Evolutionary conservation across 2,888 invertebrate species (phyloP).

Genomic region (Xanthia togata): DNA sequence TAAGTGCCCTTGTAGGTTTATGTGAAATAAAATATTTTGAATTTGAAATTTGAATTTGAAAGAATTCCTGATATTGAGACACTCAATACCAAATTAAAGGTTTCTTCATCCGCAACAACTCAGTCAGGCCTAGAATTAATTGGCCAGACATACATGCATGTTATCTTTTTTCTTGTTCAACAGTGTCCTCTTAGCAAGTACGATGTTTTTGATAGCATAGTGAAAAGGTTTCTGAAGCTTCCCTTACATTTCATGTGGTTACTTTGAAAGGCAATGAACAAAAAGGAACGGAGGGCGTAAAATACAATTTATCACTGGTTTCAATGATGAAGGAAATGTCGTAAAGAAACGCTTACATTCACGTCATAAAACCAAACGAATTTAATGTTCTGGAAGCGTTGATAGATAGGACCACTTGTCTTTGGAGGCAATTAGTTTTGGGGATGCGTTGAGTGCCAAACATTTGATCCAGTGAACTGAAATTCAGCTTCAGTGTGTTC

Average conservation of each 20-base stretch:
- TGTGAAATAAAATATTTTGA: no score
- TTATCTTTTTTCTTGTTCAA: not conserved
- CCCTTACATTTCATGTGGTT: conserved; percentile 22
- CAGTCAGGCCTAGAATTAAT: not conserved
- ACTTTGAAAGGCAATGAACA: conserved; percentile 34
- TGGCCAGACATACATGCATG: not conserved
- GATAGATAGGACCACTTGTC: conserved; percentile 56
- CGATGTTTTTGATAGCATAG: not conserved
- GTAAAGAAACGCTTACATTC: conserved; percentile 57
- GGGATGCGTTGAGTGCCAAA: conserved; percentile 6
- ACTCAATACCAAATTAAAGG: not conserved
- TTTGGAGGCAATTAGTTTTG: conserved; percentile 4
- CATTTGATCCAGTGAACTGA: conserved; percentile 4
- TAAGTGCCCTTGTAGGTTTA: no score
- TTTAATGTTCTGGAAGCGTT: conserved; percentile 59
- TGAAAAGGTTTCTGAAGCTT: not conserved
- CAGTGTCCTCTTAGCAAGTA: no score
- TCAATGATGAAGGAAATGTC: conserved; percentile 55
- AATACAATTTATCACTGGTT: conserved; percentile 57
- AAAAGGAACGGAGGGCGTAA: conserved; percentile 45
- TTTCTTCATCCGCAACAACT: not conserved
- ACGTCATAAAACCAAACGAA: conserved; percentile 59
- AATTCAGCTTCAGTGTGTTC: not conserved
- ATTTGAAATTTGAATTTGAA: no score
- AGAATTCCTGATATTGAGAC: not conserved